These are phyloP conservation scores for Drosophila nasuta DNA, from an alignment of 1,140 invertebrate genomes.

Conservation along the genomic window DNA sequence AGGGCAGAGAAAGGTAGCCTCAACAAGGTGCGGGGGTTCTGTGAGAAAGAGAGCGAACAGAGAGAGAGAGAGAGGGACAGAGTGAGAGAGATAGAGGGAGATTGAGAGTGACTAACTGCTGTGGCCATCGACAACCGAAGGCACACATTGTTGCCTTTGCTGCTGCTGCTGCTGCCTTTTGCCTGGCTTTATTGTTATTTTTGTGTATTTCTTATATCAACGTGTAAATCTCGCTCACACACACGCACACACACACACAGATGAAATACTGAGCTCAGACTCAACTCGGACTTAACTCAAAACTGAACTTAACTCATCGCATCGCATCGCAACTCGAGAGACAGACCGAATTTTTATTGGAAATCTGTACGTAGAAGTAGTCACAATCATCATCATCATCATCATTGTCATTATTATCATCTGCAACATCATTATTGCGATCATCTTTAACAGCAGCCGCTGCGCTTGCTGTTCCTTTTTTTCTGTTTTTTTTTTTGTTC, in stretches of 20 bases:
- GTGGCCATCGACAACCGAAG: slow-evolving; percentile 55
- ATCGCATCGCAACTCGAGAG: slow-evolving; percentile 29
- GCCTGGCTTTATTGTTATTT: slow-evolving; percentile 59
- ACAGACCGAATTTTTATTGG: slow-evolving; percentile 69
- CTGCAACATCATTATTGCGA: slow-evolving; percentile 22
- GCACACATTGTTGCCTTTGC: slow-evolving; percentile 3
- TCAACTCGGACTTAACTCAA: slow-evolving; percentile 13
- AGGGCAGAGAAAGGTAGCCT: neutral
- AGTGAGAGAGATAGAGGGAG: neutral
- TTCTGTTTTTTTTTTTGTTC: slow-evolving; percentile 46
- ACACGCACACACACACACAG: slow-evolving; percentile 47
- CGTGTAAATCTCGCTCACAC: slow-evolving; percentile 80
- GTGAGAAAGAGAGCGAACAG: slow-evolving; percentile 20
- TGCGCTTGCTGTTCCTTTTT: slow-evolving; percentile 32
- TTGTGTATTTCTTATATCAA: slow-evolving; percentile 75
- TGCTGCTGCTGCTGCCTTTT: slow-evolving; percentile 33
- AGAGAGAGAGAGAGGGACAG: neutral
- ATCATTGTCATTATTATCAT: slow-evolving; percentile 15
- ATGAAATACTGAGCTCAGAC: slow-evolving; percentile 61
- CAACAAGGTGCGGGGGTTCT: neutral
- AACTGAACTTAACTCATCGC: slow-evolving; percentile 14
- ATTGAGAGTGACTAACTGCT: slow-evolving; percentile 66
- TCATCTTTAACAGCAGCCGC: slow-evolving; percentile 38
- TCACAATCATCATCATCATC: slow-evolving; percentile 57
- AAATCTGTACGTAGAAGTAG: slow-evolving; percentile 82